These are phyloP conservation scores for Arothron firmamentum DNA, from an alignment of 2,113 vertebrate genomes.

Conservation along the genomic window DNA sequence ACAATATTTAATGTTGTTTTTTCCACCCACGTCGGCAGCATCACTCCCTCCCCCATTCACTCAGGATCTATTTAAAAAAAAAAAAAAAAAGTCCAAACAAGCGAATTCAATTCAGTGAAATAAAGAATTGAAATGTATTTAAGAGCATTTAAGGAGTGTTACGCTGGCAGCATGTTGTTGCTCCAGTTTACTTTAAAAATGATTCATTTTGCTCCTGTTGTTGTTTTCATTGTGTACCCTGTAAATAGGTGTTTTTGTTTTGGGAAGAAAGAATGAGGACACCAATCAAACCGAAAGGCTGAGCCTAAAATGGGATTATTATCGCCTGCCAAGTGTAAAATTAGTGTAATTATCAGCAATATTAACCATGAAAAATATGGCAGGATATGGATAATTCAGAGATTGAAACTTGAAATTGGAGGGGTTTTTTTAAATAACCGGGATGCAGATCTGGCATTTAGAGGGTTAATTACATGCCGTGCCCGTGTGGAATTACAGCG, in stretches of 20 bases:
- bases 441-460: constrained; percentile 31
- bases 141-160: too few relatives aligned
- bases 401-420: constrained; percentile 51
- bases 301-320: constrained; percentile 33
- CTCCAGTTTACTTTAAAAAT: too few relatives aligned
- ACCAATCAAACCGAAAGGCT: constrained; percentile 46
- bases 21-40: too few relatives aligned
- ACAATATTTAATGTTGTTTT: too few relatives aligned
- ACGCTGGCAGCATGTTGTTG: too few relatives aligned
- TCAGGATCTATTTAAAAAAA: too few relatives aligned
- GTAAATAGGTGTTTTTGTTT: constrained; percentile 35
- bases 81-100: too few relatives aligned
- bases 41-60: too few relatives aligned
- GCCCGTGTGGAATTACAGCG: constrained; percentile 37
- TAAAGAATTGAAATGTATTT: too few relatives aligned
- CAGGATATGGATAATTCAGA: constrained; percentile 44
- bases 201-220: constrained; percentile 1
- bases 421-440: constrained; percentile 46
- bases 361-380: constrained; percentile 40
- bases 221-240: constrained; percentile 1
- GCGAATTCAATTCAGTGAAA: too few relatives aligned
- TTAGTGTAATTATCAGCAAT: constrained; percentile 55
- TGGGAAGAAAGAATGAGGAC: constrained; percentile 25
- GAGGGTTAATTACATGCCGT: constrained; percentile 59
- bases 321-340: constrained; percentile 66